Evolutionary conservation across 2,113 vertebrate species (phyloP).

Genomic region (Pristiophorus japonicus): DNA sequence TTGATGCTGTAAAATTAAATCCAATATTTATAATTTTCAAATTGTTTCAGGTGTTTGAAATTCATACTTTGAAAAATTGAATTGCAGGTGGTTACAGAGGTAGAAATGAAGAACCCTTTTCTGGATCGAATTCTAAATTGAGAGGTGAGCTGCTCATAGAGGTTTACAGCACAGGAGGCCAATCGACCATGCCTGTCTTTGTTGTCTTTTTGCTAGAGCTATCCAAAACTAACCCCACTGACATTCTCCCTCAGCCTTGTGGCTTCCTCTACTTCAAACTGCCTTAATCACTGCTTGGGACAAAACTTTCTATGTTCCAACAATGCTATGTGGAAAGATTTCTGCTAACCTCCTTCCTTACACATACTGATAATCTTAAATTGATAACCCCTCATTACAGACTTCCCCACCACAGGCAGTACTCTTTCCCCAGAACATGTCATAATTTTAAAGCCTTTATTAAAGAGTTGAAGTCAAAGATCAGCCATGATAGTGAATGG

Average conservation of each 20-base stretch:
- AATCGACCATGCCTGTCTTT: background rate
- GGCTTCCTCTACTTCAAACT: background rate
- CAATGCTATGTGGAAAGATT: background rate
- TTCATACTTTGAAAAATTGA: background rate
- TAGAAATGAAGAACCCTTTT: conserved; percentile 47
- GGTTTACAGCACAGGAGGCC: background rate
- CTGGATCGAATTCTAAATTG: conserved; percentile 42
- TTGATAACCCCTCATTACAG: no score
- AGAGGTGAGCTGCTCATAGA: conserved; percentile 49
- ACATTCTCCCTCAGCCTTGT: background rate
- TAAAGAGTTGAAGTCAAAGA: no score
- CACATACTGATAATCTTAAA: no score
- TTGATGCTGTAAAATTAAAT: background rate
- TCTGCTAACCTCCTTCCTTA: no score
- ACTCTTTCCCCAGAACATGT: no score
- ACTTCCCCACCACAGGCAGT: no score
- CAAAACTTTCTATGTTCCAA: background rate
- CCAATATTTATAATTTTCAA: conserved; percentile 27
- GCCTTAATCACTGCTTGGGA: background rate
- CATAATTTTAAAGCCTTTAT: no score
- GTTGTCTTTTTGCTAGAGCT: background rate
- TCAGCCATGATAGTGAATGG: no score
- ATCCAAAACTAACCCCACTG: background rate
- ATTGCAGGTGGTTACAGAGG: conserved; percentile 53
- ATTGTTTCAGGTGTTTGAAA: background rate